Evolutionary conservation across 2,113 vertebrate genomes (phyloP).

Genomic region (Piprites chloris): DNA sequence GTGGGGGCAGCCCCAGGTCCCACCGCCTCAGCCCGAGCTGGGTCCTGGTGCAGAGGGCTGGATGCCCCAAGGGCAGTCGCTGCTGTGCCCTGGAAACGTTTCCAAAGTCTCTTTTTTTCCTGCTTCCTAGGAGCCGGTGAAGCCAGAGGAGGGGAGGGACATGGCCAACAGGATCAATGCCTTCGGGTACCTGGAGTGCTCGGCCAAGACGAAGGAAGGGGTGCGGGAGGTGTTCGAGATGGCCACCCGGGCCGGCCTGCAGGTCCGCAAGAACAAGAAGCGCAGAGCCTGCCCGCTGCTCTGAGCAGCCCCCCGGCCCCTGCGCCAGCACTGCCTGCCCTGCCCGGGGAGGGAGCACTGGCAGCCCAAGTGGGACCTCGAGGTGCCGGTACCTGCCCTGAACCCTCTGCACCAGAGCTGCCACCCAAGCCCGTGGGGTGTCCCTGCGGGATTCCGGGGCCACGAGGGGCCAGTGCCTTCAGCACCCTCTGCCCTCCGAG

Average conservation of each 20-base stretch:
- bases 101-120: background rate
- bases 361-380: fast-evolving
- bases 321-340: background rate
- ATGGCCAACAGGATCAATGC: constrained; percentile 97
- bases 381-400: background rate
- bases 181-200: constrained; percentile 97
- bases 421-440: fast-evolving
- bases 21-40: fast-evolving
- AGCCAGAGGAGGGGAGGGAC: constrained; percentile 92
- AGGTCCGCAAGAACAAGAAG: constrained; percentile 93
- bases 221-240: constrained; percentile 98
- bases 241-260: constrained; percentile 93
- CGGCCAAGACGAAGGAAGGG: constrained; percentile 96
- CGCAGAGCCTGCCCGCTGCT: constrained; percentile 86
- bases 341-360: background rate
- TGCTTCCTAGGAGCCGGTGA: constrained; percentile 86
- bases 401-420: background rate
- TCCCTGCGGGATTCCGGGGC: background rate
- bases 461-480: background rate
- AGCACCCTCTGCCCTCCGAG: background rate
- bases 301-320: constrained; percentile 59
- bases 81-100: background rate
- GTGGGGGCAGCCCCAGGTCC: constrained; percentile 46
- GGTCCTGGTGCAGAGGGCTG: background rate
- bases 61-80: background rate